Evolutionary conservation across 2,888 invertebrate genomes (phyloP), one percentile per base, ranked within the genome.

Genomic region (Gymnosoma rotundatum): DNA sequence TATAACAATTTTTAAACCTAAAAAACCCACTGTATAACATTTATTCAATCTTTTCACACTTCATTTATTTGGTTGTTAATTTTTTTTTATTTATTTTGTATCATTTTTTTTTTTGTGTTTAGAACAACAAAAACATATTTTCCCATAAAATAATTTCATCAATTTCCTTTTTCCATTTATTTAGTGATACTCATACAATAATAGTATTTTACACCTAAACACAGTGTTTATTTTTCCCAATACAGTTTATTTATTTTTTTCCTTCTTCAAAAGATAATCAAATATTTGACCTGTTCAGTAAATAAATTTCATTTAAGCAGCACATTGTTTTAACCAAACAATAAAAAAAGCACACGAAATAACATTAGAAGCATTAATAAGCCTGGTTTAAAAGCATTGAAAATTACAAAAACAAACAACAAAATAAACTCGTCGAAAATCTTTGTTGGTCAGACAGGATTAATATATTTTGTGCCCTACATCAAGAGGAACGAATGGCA

Each of bases 251-350:
- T 60, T 52, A 56, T 25, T 73, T 20, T 60, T 60, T 20, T 56
- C 18, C 20, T 48, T 69, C 54, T 76, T 45, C 32, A 60, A 54
- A 63, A 78, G 89, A 90, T 90, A 90, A 90, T 90, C 90, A 89
- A 90, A 90, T 90, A 89, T 89, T 89, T 90, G 89, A 90, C 89
- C 90, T 89, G 89, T 88, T 88, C 87, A 86, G 88, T 88, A 90
- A 75, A 89, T 89, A 90, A 90, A 89, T 89, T 90, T 89, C 88
- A 88, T 74, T 70, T 75, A 70, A 76, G 32, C 70, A 70, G 58
- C 63, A 66, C 52, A 61, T 58, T 75, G 54, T 67, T 63, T 63
- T 60, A 32, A 16, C 8, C 52, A 7, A 36, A 56, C 48, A 25
- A 48, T n/a, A 50, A 21, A 18, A 52, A 89, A 20, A 84, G 86